Conservation (phyloP, 2,888 invertebrate genomes). For the Torymus texanus region DNA sequence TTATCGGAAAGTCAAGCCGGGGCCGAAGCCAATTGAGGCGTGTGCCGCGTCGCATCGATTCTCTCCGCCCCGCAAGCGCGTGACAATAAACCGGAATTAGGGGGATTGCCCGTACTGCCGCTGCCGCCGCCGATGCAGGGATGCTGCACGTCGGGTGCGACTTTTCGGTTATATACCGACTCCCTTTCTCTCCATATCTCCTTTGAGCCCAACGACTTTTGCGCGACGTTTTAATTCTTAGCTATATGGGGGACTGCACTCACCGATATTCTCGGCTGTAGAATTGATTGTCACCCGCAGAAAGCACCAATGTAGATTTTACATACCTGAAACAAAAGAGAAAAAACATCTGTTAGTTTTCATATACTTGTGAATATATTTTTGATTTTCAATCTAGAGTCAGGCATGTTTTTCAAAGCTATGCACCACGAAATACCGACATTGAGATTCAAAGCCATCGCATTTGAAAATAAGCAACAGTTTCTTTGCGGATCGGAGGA, state of each 20-base stretch:
- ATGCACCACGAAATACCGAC: too few relatives aligned
- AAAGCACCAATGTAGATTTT: background rate
- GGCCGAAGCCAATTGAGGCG: constrained; percentile 39
- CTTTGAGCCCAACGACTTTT: constrained; percentile 6
- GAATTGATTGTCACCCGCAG: background rate
- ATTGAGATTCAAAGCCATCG: too few relatives aligned
- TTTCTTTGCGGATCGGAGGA: background rate
- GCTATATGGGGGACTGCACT: background rate
- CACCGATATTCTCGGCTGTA: background rate
- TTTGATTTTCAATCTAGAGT: background rate
- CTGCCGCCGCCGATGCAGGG: background rate
- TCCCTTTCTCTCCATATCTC: background rate
- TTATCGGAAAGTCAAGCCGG: constrained; percentile 54
- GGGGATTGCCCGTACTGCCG: constrained; percentile 8
- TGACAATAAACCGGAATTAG: constrained; percentile 53
- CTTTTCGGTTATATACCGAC: constrained; percentile 30
- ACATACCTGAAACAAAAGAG: constrained; percentile 62
- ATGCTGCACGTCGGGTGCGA: background rate
- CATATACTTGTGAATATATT: background rate
- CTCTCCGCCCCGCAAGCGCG: background rate
- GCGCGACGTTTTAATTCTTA: constrained; percentile 5
- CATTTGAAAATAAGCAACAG: background rate
- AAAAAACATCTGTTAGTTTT: background rate
- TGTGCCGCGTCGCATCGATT: constrained; percentile 46
- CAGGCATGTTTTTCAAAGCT: too few relatives aligned